These are phyloP conservation scores for Ambastaia sidthimunki DNA, from an alignment of 2,797 vertebrate genomes.

Conservation along the genomic window DNA sequence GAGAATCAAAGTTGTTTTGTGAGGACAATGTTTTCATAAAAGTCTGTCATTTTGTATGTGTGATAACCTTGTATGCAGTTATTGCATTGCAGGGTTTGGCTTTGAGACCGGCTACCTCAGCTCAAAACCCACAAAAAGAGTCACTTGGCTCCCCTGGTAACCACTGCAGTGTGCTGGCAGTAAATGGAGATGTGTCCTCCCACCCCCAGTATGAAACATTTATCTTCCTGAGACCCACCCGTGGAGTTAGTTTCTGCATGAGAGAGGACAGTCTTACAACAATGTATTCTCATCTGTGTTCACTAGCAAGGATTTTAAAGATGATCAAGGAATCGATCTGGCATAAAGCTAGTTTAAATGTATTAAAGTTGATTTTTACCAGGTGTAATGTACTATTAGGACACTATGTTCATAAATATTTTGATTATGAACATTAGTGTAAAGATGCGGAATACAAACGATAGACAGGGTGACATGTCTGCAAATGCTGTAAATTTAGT, in stretches of 20 bases:
- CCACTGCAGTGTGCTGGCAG: conserved; percentile 89
- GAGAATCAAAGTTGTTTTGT: too few relatives aligned
- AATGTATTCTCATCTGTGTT: not conserved
- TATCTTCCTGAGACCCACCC: conserved; percentile 92
- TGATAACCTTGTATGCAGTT: too few relatives aligned
- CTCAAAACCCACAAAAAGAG: conserved; percentile 84
- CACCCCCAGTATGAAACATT: conserved; percentile 94
- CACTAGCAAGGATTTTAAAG: not conserved
- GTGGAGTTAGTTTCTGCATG: conserved; percentile 83
- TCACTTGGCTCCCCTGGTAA: conserved; percentile 90
- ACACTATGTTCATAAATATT: conserved; percentile 17
- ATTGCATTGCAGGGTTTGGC: conserved; percentile 88
- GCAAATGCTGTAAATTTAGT: not conserved
- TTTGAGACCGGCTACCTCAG: conserved; percentile 83
- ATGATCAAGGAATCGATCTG: not conserved
- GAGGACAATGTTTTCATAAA: too few relatives aligned
- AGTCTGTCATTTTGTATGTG: too few relatives aligned
- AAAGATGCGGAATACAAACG: conserved; percentile 11
- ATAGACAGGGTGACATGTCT: conserved; percentile 16
- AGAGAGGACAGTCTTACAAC: conserved; percentile 9
- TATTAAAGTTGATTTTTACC: not conserved
- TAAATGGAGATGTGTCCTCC: conserved; percentile 91
- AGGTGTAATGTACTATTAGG: not conserved
- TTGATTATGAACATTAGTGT: conserved; percentile 22
- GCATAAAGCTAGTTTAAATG: not conserved